Evolutionary conservation across 2,888 invertebrate species (phyloP), one percentile per base, ranked within the genome.

Genomic region (Philereme transversata): DNA sequence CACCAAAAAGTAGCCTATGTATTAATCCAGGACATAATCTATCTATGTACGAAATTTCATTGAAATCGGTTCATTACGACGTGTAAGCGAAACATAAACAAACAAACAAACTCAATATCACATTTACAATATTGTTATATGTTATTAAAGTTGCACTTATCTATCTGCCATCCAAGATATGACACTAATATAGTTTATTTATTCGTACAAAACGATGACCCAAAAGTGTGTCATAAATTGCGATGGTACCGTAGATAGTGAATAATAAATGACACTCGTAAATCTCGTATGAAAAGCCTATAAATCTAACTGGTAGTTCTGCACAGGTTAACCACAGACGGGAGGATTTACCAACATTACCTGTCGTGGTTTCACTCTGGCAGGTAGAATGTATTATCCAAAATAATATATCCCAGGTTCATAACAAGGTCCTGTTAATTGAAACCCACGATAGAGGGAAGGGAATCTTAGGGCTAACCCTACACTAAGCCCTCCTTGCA

Each of bases 231-330:
- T 83, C 81, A 87, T 90, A 90, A 90, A 90, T 90, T 81, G 62
- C 81, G 88, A 88, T 88, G 86, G 81, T 84, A 78, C 82, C 81
- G 72, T 79, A 81, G 87, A 88, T 89, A 88, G 78, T 88, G 89
- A 88, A 90, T 90, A 90, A 90, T 89, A 88, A 88, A 91, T 87
- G 87, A 83, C 74, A 78, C 75, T 81, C 86, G 79, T 90, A 91
- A 90, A 90, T 90, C 87, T 84, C 78, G 84, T 87, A 90, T 89
- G 90, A 90, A 88, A 88, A 87, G 82, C 79, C 81, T 77, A 88
- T 90, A 90, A 90, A 90, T 90, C 88, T 86, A 83, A 85, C 77
- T 76, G 77, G 79, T 81, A 81, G 82, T 80, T 77, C 76, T 77
- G 80, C 75, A 71, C 86, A 81, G 86, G 86, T 78, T 77, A 65